A percentile compares a stretch with the other conserved stretches of the same genome.
phyloP scores from a whole-genome alignment of 2,888 invertebrate species.

The Metallyticus violacea region DNA sequence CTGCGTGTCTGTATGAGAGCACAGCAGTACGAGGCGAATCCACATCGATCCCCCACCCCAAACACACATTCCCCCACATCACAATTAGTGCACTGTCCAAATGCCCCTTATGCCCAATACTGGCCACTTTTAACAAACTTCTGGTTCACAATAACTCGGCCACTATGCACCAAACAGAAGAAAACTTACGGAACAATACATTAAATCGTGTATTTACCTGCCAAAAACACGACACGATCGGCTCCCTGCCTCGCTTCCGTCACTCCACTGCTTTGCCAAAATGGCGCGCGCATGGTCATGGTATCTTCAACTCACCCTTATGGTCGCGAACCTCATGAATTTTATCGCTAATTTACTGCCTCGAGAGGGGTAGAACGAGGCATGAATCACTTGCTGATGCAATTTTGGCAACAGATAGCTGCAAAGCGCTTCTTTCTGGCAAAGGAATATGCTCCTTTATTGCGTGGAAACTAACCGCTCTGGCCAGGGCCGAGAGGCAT shows the following conservation, averaged over 20 bases:
- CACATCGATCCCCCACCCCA: constrained; percentile 13
- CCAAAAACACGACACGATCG: constrained; percentile 17
- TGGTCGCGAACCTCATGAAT: constrained; percentile 4
- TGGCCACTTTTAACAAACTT: neutral
- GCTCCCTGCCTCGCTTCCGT: constrained; percentile 15
- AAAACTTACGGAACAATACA: constrained; percentile 18
- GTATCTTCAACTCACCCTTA: neutral
- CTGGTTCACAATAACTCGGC: neutral
- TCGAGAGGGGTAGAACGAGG: too few relatives aligned
- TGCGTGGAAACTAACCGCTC: neutral
- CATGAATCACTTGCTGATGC: neutral
- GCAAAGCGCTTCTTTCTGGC: neutral
- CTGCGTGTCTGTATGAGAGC: neutral
- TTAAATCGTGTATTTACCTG: constrained; percentile 19
- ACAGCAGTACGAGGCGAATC: neutral
- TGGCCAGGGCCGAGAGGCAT: neutral
- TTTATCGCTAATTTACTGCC: neutral
- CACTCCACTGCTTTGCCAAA: constrained; percentile 24
- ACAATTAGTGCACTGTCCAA: neutral
- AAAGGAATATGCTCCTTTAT: neutral
- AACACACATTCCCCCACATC: constrained; percentile 19
- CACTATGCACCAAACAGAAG: neutral
- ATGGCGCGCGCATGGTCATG: constrained; percentile 22
- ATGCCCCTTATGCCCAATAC: neutral
- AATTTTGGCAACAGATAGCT: neutral